Evolutionary conservation across 2,113 vertebrate genomes (phyloP).

Genomic region (Pygoscelis antarcticus): DNA sequence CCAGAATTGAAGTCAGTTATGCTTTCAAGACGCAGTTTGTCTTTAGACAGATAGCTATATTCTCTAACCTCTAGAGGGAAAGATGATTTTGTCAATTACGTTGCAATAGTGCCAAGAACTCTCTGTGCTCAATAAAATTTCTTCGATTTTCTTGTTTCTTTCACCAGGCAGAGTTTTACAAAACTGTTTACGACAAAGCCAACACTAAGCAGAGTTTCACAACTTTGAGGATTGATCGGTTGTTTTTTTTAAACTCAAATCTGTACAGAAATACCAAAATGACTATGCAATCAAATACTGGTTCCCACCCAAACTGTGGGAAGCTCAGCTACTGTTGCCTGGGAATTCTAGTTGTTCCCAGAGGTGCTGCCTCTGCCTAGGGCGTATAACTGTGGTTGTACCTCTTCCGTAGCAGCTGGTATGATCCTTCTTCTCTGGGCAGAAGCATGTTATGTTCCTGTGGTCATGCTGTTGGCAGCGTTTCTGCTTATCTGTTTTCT

Average conservation of each 20-base stretch:
- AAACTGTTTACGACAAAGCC: not conserved
- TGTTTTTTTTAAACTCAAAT: not conserved
- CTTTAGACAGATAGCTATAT: not conserved
- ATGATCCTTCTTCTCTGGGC: not conserved
- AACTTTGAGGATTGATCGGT: not conserved
- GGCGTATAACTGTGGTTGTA: not conserved
- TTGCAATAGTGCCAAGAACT: slow-evolving; percentile 4
- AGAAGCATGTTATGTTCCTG: accelerated
- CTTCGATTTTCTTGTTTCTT: not conserved
- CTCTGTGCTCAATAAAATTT: not conserved
- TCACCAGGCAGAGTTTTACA: not conserved
- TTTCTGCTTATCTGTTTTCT: not conserved
- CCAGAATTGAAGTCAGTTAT: not conserved
- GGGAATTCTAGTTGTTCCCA: not conserved
- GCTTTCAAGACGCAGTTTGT: not conserved
- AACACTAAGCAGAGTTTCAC: not conserved
- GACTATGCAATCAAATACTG: not conserved
- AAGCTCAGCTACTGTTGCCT: not conserved
- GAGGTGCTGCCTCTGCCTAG: not conserved
- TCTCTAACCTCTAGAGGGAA: not conserved
- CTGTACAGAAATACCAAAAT: not conserved
- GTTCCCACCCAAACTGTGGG: not conserved
- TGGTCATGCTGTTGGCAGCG: not conserved
- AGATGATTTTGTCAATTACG: slow-evolving; percentile 1
- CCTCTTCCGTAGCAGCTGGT: not conserved